Evolutionary conservation across 2,797 vertebrate species (phyloP).

Genomic region (Pteropus rufus): DNA sequence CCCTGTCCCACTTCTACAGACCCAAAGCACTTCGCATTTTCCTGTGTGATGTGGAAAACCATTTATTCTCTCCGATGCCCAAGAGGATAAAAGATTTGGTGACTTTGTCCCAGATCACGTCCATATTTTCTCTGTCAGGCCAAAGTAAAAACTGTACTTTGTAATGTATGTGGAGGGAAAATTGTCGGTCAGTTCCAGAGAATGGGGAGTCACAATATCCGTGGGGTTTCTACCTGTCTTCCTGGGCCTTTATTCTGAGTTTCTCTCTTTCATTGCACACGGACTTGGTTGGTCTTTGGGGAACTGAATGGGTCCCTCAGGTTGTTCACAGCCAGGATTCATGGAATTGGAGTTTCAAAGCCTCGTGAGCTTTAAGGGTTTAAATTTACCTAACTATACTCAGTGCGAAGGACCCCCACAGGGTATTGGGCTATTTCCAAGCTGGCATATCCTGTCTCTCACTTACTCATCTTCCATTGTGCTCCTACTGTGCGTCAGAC

Average conservation of each 20-base stretch:
- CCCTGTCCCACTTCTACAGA: constrained; percentile 38
- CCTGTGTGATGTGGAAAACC: constrained; percentile 1
- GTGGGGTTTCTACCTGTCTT: not conserved
- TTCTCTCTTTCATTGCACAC: not conserved
- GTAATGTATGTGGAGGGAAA: not conserved
- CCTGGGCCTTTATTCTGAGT: not conserved
- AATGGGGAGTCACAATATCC: not conserved
- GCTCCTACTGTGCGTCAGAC: not conserved
- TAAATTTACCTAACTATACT: not conserved
- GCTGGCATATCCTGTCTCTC: accelerated
- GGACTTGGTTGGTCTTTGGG: not conserved
- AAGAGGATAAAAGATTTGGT: constrained; percentile 35
- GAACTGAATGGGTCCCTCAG: not conserved
- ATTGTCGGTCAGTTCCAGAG: not conserved
- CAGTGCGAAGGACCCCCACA: accelerated
- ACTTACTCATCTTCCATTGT: not conserved
- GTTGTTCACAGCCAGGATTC: not conserved
- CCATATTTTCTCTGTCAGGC: constrained; percentile 3
- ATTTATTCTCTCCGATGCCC: constrained; percentile 23
- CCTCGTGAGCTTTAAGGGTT: not conserved
- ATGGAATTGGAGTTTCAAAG: not conserved
- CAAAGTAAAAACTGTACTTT: not conserved
- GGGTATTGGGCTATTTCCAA: not conserved
- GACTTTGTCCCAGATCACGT: constrained; percentile 50
- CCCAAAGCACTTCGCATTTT: not conserved